Evolutionary conservation across 2,888 invertebrate species (phyloP).

Genomic region (Drosophila emarginata): DNA sequence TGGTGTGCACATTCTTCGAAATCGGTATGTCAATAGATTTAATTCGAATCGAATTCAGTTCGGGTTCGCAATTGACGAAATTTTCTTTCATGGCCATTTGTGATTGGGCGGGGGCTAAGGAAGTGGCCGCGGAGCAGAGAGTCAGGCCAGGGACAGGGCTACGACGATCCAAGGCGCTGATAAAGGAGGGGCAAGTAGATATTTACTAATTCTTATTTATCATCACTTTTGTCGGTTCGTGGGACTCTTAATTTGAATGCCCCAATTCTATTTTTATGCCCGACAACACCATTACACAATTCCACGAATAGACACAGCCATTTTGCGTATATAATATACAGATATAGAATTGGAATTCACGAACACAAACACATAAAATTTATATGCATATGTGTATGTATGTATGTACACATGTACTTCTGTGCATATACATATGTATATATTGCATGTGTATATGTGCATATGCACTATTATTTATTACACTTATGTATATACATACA

Average conservation of each 20-base stretch:
- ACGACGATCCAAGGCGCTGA: background rate
- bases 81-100: conserved; percentile 6
- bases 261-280: conserved; percentile 59
- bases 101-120: background rate
- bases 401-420: too few relatives aligned
- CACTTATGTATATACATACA: background rate
- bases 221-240: conserved; percentile 28
- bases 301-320: conserved; percentile 41
- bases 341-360: conserved; percentile 16
- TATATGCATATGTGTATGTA: conserved; percentile 3
- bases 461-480: background rate
- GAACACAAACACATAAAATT: conserved; percentile 7
- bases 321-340: background rate
- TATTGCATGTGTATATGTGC: background rate
- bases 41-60: conserved; percentile 11
- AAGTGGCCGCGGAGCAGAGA: background rate
- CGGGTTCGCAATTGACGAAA: conserved; percentile 12
- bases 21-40: conserved; percentile 13
- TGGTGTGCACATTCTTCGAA: conserved; percentile 1
- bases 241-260: conserved; percentile 36
- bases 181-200: conserved; percentile 2
- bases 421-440: background rate
- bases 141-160: background rate
- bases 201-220: conserved; percentile 19
- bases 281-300: conserved; percentile 65